These are phyloP conservation scores for Phymatocera aterrima DNA, from an alignment of 2,888 invertebrate genomes.

Conservation along the genomic window DNA sequence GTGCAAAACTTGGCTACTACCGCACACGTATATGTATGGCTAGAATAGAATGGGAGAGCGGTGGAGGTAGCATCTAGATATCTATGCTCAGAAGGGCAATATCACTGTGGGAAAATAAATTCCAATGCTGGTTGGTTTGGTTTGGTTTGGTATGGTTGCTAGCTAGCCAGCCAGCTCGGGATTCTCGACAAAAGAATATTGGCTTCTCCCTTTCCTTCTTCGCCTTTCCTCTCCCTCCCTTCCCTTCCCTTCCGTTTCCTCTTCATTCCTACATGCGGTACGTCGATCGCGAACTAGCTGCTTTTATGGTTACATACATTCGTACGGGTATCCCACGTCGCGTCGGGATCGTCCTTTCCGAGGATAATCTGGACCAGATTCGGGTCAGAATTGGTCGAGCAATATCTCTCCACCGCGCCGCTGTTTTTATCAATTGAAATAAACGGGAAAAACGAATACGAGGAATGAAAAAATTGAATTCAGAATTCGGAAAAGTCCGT, in stretches of 20 bases:
- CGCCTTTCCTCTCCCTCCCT: too few relatives aligned
- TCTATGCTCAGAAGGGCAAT: constrained; percentile 10
- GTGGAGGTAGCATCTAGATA: not conserved
- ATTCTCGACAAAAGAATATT: constrained; percentile 31
- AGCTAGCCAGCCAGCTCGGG: too few relatives aligned
- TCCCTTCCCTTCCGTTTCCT: too few relatives aligned
- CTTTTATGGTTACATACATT: constrained; percentile 34
- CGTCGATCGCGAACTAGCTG: constrained; percentile 23
- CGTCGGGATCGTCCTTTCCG: not conserved
- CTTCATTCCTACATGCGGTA: not conserved
- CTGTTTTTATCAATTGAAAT: too few relatives aligned
- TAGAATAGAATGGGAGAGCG: not conserved
- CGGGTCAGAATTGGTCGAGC: not conserved
- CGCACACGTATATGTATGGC: not conserved
- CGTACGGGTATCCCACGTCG: too few relatives aligned
- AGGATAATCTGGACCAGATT: constrained; percentile 20
- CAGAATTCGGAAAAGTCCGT: too few relatives aligned
- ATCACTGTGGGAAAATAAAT: constrained; percentile 30
- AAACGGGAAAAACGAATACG: too few relatives aligned
- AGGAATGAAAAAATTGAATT: too few relatives aligned
- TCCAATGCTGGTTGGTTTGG: not conserved
- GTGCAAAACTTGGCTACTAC: too few relatives aligned
- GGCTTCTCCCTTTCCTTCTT: too few relatives aligned
- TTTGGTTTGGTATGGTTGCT: too few relatives aligned
- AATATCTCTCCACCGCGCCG: not conserved